Evolutionary conservation across 2,888 invertebrate genomes (phyloP).

Genomic region (Chalcis sispes): DNA sequence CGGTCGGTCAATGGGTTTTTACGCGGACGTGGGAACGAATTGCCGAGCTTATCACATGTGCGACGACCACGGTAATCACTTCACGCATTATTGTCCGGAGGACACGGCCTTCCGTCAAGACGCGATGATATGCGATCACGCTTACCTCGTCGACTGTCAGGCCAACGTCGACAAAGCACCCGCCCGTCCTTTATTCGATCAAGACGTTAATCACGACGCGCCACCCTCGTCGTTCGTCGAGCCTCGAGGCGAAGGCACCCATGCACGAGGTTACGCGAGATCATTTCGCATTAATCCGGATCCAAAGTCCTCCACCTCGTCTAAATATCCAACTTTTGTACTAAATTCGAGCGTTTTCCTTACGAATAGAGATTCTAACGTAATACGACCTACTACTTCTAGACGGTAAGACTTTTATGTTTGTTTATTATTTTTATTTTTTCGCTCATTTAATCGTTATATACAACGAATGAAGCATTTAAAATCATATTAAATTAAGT

Average conservation of each 20-base stretch:
- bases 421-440: neutral
- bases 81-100: slow-evolving; percentile 70
- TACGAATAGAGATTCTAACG: slow-evolving; percentile 32
- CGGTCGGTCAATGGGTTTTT: slow-evolving; percentile 67
- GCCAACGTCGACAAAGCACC: neutral
- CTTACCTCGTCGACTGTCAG: slow-evolving; percentile 69
- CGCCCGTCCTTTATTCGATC: neutral
- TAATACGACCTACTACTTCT: neutral
- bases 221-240: slow-evolving; percentile 39
- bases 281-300: slow-evolving; percentile 55
- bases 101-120: slow-evolving; percentile 72
- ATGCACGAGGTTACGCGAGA: slow-evolving; percentile 54
- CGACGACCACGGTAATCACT: slow-evolving; percentile 72
- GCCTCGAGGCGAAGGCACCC: slow-evolving; percentile 38
- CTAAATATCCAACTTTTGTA: slow-evolving; percentile 60
- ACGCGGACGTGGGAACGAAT: slow-evolving; percentile 67
- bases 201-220: slow-evolving; percentile 39
- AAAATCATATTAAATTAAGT: neutral
- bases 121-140: slow-evolving; percentile 71
- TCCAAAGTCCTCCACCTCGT: slow-evolving; percentile 31
- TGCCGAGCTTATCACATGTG: slow-evolving; percentile 71
- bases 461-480: neutral
- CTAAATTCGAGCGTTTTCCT: slow-evolving; percentile 62
- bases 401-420: slow-evolving; percentile 3
- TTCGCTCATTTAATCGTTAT: neutral